Evolutionary conservation across 2,797 vertebrate genomes (phyloP).

Genomic region (Margarornis squamiger): DNA sequence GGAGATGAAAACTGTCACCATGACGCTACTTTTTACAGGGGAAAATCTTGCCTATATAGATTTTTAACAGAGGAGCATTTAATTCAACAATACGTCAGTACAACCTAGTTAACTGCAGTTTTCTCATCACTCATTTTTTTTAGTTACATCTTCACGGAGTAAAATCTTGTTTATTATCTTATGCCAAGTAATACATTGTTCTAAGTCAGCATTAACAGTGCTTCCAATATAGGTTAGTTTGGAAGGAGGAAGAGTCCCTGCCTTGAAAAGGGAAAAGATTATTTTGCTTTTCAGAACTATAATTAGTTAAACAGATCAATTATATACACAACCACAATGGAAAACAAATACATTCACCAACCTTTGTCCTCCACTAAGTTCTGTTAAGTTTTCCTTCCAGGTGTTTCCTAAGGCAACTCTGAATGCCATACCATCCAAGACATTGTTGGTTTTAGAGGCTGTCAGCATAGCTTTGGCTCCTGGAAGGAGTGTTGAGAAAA

Average conservation of each 20-base stretch:
- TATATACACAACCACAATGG: neutral
- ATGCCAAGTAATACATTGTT: neutral
- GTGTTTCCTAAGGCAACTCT: slow-evolving; percentile 92
- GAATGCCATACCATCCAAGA: slow-evolving; percentile 89
- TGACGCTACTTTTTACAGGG: neutral
- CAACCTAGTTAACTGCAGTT: neutral
- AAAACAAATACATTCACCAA: slow-evolving; percentile 58
- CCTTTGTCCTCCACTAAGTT: slow-evolving; percentile 98
- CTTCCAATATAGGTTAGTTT: neutral
- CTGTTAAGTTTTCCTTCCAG: slow-evolving; percentile 97
- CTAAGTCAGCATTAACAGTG: neutral
- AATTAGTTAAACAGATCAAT: neutral
- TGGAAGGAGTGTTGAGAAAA: slow-evolving; percentile 93
- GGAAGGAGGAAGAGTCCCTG: neutral
- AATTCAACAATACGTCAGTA: neutral
- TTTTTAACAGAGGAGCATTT: neutral
- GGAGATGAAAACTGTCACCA: neutral
- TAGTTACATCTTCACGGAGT: neutral
- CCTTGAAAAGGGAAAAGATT: neutral
- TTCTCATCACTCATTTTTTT: neutral
- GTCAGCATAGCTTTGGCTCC: slow-evolving; percentile 88
- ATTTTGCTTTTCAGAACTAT: neutral
- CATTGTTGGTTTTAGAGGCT: slow-evolving; percentile 78
- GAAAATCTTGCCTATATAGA: neutral
- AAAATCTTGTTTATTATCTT: neutral